Evolutionary conservation across 2,888 invertebrate genomes (phyloP), one percentile per base, ranked within the genome.

Genomic region (Drosophila atroscutellata): DNA sequence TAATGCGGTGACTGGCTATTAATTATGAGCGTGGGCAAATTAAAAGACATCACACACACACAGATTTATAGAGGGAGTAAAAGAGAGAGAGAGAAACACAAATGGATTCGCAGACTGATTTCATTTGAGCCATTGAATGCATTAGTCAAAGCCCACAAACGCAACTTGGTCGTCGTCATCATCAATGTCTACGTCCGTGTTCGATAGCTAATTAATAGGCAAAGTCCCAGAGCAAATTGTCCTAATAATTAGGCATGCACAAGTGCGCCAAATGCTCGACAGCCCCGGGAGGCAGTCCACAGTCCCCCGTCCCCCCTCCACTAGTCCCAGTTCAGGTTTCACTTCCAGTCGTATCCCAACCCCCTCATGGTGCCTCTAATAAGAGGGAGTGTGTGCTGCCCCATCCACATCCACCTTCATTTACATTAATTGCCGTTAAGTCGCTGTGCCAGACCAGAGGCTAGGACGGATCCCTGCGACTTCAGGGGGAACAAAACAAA

Each of bases 381-480:
- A 59, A 32, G 47, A 52, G 52, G 26, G 28, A 28, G 24, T 70
- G 54, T 52, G 61, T 67, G 68, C 70, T 36, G 49, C 52, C 65
- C 52, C 20, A 36, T 36, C 36, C 36, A 49, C 74, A 72, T 71
- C 65, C 74, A 87, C 83, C 86, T 85, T 88, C 86, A 88, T 85
- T 86, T 89, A 88, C 86, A 86, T 89, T 90, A 88, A 86, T 83
- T 90, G 86, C 79, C 73, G 83, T 83, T 86, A 85, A 86, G 85
- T 87, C 73, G 84, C 66, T 75, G 66, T 54, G 79, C 62, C 81
- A 37, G 68, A 36, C 68, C 61, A 20, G 28, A 36, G 73, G 54
- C 62, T 24, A 45, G 47, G 47, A 37, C 55, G 51, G 32, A 20
- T 50, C 30, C 34, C 32, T 20, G 32, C 20, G 15, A 52, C 24